A percentile compares a stretch with the other conserved stretches of the same genome.
Evolutionary conservation across 2,113 vertebrate species (phyloP).

Genomic region (Microcebus jonahi): DNA sequence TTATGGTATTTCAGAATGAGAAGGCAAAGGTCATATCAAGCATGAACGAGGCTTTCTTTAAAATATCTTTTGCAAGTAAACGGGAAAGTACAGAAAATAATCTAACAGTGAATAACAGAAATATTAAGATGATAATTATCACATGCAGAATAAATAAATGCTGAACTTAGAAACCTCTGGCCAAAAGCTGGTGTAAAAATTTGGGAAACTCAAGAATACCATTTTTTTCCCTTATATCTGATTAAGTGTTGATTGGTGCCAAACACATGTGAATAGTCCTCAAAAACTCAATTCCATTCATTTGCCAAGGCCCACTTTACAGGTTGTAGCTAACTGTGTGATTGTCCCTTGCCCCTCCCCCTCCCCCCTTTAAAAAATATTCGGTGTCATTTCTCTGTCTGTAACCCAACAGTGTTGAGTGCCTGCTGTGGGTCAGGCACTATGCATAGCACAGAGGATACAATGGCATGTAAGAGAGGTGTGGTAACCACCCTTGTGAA

Average conservation of each 20-base stretch:
- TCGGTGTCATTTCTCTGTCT: not conserved
- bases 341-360: not conserved
- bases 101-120: not conserved
- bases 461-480: no score
- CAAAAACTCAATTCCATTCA: not conserved
- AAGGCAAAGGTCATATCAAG: not conserved
- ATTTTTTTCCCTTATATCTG: not conserved
- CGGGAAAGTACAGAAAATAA: slow-evolving; percentile 1
- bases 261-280: not conserved
- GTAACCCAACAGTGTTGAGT: not conserved
- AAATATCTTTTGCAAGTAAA: slow-evolving; percentile 13
- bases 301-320: not conserved
- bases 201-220: not conserved
- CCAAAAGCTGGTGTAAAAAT: not conserved
- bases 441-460: not conserved
- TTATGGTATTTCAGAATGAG: not conserved
- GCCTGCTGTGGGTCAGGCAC: not conserved
- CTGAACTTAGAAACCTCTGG: not conserved
- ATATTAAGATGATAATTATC: slow-evolving; percentile 10
- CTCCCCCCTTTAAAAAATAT: not conserved
- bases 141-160: not conserved
- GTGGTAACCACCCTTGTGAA: not conserved
- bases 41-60: not conserved
- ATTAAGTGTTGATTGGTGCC: not conserved
- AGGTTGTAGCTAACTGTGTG: not conserved